Evolutionary conservation across 2,113 vertebrate species (phyloP), one percentile per base, ranked within the genome.

Genomic region (Porphyrio hochstetteri): DNA sequence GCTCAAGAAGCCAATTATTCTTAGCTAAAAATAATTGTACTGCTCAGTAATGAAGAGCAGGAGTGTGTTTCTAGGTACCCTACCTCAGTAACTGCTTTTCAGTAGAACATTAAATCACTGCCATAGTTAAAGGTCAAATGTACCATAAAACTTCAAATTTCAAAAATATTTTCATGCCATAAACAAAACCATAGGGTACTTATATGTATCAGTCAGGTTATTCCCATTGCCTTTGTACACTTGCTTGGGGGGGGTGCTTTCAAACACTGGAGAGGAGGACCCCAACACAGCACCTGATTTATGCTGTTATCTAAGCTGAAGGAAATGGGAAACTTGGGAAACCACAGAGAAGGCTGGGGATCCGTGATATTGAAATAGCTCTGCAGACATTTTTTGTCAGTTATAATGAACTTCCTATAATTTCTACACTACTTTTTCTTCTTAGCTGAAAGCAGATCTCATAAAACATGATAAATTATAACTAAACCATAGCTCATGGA

Each of bases 401-500:
- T 53, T 36, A 31, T 24, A 86, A 81, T 24, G 57, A 95, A 63
- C 19, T 3, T 88, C 40, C 24, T 46, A 16, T 23, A 33, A 15
- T 12, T 59, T 65, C 9, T 50, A 57, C n/a, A 55, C 57, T 15
- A 16, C 75, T 82, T 35, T 80, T 80, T 77, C 79, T 56, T 52
- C 72, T 78, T 56, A 50, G 33, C 65, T 87, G 74, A 68, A 79
- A 88, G 50, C 42, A 80, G 75, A 91, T 57, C 36, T 36, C 78
- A 44, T 77, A 64, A 81, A 89, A 87, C 68, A 53, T 63, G 28
- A 23, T 25, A 67, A 94, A 69, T 38, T 63, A 76, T 88, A 94
- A 90, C 92, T 86, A 96, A 93, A 69, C 40, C 84, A 77, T 84
- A 72, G 74, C 61, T 89, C 29, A 60, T 57, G 76, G 65, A 87